Conservation (phyloP, 2,888 invertebrate species). For the Agapetus fuscipes region DNA sequence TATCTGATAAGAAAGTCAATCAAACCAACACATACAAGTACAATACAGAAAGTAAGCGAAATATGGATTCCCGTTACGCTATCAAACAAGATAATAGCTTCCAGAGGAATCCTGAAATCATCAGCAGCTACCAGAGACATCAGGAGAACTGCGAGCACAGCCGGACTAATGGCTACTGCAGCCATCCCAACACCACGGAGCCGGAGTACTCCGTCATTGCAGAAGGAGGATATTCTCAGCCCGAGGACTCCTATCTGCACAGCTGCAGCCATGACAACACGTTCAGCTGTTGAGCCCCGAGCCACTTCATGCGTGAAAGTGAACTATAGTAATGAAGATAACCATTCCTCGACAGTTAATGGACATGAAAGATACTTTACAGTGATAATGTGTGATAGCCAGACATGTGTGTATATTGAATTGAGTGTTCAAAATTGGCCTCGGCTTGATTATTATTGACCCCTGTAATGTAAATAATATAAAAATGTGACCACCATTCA, state of each 20-base stretch:
- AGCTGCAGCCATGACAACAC: constrained; percentile 42
- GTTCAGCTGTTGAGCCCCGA: constrained; percentile 42
- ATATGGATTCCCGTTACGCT: constrained; percentile 41
- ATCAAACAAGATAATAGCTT: constrained; percentile 46
- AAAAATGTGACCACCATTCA: no score
- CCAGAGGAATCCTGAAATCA: constrained; percentile 39
- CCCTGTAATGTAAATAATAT: background rate
- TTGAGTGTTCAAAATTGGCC: no score
- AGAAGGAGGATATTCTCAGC: constrained; percentile 33
- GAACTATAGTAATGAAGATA: constrained; percentile 48
- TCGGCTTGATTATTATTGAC: no score
- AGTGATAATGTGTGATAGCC: constrained; percentile 20
- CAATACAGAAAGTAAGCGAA: constrained; percentile 43
- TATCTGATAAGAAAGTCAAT: constrained; percentile 41
- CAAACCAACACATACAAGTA: constrained; percentile 36
- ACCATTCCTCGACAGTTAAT: constrained; percentile 38
- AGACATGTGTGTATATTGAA: constrained; percentile 13
- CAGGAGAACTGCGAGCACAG: constrained; percentile 29
- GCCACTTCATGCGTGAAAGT: constrained; percentile 35
- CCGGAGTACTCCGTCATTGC: constrained; percentile 45
- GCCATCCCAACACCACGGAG: constrained; percentile 34
- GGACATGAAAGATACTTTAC: constrained; percentile 14
- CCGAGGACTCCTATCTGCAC: constrained; percentile 34
- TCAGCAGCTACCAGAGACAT: constrained; percentile 35
- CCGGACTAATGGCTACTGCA: constrained; percentile 26